Base-by-base conservation (phyloP, 2,113 vertebrate genomes). In the Corythoichthys intestinalis region DNA sequence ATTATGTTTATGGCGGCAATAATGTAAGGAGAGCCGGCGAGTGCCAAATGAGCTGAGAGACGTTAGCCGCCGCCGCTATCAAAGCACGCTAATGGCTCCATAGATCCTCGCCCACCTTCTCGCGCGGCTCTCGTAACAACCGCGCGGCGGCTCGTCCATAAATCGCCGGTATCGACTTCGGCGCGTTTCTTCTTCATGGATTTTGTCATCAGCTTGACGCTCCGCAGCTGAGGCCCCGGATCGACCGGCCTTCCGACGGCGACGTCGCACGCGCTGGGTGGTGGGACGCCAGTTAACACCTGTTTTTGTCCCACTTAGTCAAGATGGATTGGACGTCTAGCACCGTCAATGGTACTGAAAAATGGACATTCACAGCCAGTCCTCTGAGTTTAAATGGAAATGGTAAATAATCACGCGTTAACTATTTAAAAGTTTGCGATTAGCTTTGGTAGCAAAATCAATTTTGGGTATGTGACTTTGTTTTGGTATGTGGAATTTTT, bases 161-260 rank as follows among this genome's bases (percentile, higher is more conserved):
- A 69, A 83, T 61, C 4, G 83, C 84, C 75, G 71, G 84, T 77
- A 81, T 74, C 77, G 82, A 66, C 56, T 72, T 49, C 56, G 64
- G 75, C 50, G 59, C 69, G 71, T 60, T 60, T 60, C 80, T 69
- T 65, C 69, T 73, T 47, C 84, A 90, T 87, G 59, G 86, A 88
- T 90, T 88, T 86, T 88, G 73, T 69, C 79, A 88, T 90, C 81
- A 85, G 67, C 71, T 4, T n/a, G 50, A 17, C 17, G 50, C 50
- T 52, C 50, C 58, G 38, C 58, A 60, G 58, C 58, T 14, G 37
- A 60, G 58, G 50, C 50, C 50, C 50, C 17, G 50, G 17, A 65
- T 76, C 13, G 60, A 69, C 71, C 66, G 72, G 37, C 46, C 50
- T 70, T 80, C 50, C 15, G 15, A 52, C 50, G 4, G 49, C 49